Conservation (phyloP, 2,113 vertebrate genomes). For the Perca flavescens region DNA sequence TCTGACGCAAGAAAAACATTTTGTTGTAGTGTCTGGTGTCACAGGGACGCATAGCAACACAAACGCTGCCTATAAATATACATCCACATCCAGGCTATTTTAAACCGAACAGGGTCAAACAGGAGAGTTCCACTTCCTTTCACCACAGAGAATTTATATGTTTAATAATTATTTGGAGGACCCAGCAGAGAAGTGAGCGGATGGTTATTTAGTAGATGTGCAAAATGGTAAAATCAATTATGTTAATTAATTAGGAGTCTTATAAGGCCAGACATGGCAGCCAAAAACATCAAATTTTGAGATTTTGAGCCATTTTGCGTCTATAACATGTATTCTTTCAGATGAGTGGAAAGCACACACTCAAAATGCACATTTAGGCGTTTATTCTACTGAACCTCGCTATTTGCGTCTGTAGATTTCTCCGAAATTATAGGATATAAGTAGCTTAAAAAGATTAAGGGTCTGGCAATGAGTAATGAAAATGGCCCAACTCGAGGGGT, state of each 20-base stretch:
- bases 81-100: slow-evolving; percentile 78
- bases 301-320: too few relatives aligned
- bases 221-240: neutral
- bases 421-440: too few relatives aligned
- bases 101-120: slow-evolving; percentile 64
- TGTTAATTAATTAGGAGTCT: neutral
- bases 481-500: too few relatives aligned
- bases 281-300: too few relatives aligned
- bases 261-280: too few relatives aligned
- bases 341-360: too few relatives aligned
- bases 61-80: slow-evolving; percentile 89
- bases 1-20: slow-evolving; percentile 92
- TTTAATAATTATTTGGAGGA: slow-evolving; percentile 13
- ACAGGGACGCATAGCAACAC: slow-evolving; percentile 87
- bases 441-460: too few relatives aligned
- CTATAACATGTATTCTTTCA: too few relatives aligned
- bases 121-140: slow-evolving; percentile 66
- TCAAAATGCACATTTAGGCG: too few relatives aligned
- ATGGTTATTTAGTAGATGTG: neutral
- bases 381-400: too few relatives aligned
- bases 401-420: too few relatives aligned
- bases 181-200: neutral
- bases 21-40: slow-evolving; percentile 93
- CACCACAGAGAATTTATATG: slow-evolving; percentile 21
- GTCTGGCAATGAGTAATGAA: too few relatives aligned